Percentiles rank a stretch among this genome's conserved stretches.
Evolutionary conservation across 2,797 vertebrate species (phyloP).

Genomic region (Cossypha caffra): DNA sequence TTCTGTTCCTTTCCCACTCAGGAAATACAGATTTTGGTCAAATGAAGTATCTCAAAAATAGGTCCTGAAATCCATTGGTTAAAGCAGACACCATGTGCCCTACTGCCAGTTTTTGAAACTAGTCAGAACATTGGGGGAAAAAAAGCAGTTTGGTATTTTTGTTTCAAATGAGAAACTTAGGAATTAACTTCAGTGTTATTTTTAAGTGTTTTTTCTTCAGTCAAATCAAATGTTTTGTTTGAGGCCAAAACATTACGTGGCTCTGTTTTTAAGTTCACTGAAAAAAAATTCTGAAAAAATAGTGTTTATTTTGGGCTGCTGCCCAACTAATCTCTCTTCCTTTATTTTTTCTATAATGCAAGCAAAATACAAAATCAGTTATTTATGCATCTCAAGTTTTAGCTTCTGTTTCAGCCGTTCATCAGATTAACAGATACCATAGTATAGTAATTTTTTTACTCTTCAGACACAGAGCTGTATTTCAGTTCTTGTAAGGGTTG

Average conservation of each 20-base stretch:
- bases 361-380: conserved; percentile 22
- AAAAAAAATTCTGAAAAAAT: not conserved
- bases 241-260: not conserved
- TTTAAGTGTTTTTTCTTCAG: not conserved
- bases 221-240: not conserved
- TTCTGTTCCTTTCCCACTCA: not conserved
- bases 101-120: not conserved
- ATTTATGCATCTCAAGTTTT: conserved; percentile 18
- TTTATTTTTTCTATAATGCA: not conserved
- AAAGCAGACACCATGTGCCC: not conserved
- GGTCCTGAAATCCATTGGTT: not conserved
- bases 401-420: conserved; percentile 23
- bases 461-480: not conserved
- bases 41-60: not conserved
- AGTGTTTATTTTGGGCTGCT: conserved; percentile 3
- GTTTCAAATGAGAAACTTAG: not conserved
- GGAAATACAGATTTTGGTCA: not conserved
- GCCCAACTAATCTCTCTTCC: not conserved
- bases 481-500: not conserved
- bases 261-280: not conserved
- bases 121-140: not conserved
- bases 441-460: not conserved
- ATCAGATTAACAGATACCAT: not conserved
- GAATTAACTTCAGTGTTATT: not conserved
- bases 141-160: not conserved